A percentile compares a stretch with the other conserved stretches of the same genome.
phyloP scores from a whole-genome alignment of 1,140 invertebrate genomes.

The Trypoxylus dichotomus region DNA sequence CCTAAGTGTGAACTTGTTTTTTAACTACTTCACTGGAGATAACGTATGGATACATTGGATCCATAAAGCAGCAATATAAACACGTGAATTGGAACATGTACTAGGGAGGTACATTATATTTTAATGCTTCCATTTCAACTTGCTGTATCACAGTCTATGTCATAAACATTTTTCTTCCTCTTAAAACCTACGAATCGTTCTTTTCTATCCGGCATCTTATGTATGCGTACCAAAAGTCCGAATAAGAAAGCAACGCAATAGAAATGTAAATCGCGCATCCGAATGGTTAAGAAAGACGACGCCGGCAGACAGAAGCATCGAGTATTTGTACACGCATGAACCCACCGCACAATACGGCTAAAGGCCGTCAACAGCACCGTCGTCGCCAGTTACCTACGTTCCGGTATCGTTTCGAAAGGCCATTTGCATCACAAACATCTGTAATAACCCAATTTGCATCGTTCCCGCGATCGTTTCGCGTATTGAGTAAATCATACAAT shows the following conservation, averaged over 20 bases:
- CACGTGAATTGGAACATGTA: too few species aligned
- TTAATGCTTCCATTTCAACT: too few species aligned
- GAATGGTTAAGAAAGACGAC: neutral
- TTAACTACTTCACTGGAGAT: too few species aligned
- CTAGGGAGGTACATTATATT: too few species aligned
- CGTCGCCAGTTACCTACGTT: neutral
- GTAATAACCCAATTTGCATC: slow-evolving; percentile 2
- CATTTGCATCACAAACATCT: slow-evolving; percentile 6
- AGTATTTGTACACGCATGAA: neutral
- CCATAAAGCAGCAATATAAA: too few species aligned
- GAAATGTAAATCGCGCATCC: neutral
- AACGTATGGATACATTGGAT: too few species aligned
- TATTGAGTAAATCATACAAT: slow-evolving; percentile 4
- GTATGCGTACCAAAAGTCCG: neutral
- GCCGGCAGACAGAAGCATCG: neutral
- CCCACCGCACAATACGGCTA: neutral
- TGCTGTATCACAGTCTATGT: too few species aligned
- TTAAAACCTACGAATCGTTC: too few species aligned
- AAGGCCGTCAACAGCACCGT: neutral
- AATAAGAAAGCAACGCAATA: neutral
- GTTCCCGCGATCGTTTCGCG: neutral
- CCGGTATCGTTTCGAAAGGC: neutral
- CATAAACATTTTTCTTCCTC: too few species aligned
- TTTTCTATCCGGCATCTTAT: too few species aligned
- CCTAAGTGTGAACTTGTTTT: too few species aligned